Evolutionary conservation across 2,888 invertebrate genomes (phyloP).

Genomic region (Hypomecis punctinalis): DNA sequence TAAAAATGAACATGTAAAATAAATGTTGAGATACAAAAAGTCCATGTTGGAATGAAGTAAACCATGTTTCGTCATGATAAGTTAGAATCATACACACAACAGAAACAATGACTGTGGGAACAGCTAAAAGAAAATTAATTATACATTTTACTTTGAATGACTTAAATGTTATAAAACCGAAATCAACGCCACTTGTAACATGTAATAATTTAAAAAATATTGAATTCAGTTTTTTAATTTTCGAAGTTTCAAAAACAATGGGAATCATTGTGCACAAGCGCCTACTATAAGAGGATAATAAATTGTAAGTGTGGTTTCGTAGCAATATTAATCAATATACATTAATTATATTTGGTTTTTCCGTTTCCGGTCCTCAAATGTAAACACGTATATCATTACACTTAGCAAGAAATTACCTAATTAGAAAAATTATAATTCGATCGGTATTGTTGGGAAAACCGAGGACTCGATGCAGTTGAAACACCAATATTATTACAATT

Average conservation of each 20-base stretch:
- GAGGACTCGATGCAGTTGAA: no score
- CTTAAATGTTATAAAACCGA: conserved; percentile 4
- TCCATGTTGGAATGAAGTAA: background rate
- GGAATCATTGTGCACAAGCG: background rate
- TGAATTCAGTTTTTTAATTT: background rate
- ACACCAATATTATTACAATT: no score
- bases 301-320: no score
- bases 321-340: no score
- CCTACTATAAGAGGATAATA: no score
- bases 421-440: no score
- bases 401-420: no score
- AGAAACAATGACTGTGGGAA: background rate
- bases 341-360: no score
- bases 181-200: background rate
- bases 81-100: background rate
- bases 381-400: no score
- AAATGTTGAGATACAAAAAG: background rate
- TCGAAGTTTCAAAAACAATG: background rate
- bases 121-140: background rate
- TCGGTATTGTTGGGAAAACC: no score
- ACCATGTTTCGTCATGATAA: background rate
- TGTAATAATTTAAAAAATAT: background rate
- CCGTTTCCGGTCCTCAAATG: no score
- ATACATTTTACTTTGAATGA: conserved; percentile 5
- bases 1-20: background rate